Conservation (phyloP, 1,140 invertebrate genomes). For the Drosophila auraria region DNA sequence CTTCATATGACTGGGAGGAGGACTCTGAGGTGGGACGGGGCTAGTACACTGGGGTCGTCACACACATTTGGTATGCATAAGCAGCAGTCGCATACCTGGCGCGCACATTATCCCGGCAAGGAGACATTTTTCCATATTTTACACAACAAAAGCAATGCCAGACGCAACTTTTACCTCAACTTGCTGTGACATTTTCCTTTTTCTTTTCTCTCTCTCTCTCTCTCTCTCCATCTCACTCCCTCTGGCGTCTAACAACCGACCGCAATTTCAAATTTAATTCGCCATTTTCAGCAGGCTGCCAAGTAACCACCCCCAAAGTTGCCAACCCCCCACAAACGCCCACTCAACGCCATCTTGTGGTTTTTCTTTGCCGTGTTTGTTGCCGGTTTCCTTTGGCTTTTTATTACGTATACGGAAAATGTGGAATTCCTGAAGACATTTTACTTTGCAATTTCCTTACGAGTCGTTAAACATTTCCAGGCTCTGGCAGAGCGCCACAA, state of each 20-base stretch:
- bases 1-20: conserved; percentile 30
- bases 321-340: conserved; percentile 17
- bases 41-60: conserved; percentile 10
- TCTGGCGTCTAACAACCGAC: conserved; percentile 36
- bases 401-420: conserved; percentile 82
- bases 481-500: conserved; percentile 55
- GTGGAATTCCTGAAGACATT: conserved; percentile 83
- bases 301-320: conserved; percentile 23
- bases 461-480: conserved; percentile 84
- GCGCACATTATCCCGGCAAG: conserved; percentile 54
- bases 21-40: background rate
- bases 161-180: conserved; percentile 76
- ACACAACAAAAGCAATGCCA: conserved; percentile 62
- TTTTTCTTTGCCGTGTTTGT: conserved; percentile 59
- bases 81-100: conserved; percentile 66
- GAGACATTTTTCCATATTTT: conserved; percentile 80
- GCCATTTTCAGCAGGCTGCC: conserved; percentile 71
- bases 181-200: conserved; percentile 68
- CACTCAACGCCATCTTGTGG: conserved; percentile 71
- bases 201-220: conserved; percentile 2
- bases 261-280: conserved; percentile 83
- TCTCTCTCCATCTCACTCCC: background rate
- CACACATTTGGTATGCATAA: conserved; percentile 81
- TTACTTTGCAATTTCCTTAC: conserved; percentile 84
- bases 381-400: conserved; percentile 63